phyloP scores from a whole-genome alignment of 2,888 invertebrate genomes.

The Megamerina dolium region DNA sequence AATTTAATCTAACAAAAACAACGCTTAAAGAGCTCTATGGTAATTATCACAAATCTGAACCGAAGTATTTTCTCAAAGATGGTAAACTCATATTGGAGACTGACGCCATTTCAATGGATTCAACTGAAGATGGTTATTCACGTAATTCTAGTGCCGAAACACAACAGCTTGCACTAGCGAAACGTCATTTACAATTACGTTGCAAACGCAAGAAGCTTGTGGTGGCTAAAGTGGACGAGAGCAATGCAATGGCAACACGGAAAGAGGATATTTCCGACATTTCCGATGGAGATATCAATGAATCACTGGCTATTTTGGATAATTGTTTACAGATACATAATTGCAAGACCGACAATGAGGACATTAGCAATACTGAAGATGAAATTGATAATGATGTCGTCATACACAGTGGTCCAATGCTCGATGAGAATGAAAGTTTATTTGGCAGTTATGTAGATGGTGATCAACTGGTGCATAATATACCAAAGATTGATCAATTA shows the following conservation, averaged over 20 bases:
- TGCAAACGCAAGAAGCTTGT: slow-evolving; percentile 8
- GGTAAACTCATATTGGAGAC: slow-evolving; percentile 18
- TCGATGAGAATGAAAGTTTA: slow-evolving; percentile 11
- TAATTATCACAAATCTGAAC: slow-evolving; percentile 27
- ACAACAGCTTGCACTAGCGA: not conserved
- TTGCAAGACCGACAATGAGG: slow-evolving; percentile 2
- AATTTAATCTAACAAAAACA: slow-evolving; percentile 40
- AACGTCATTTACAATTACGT: slow-evolving; percentile 3
- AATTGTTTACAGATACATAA: too few relatives aligned
- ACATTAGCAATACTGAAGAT: slow-evolving; percentile 4
- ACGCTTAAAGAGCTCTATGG: slow-evolving; percentile 43
- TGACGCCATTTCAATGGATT: slow-evolving; percentile 13
- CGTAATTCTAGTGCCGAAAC: slow-evolving; percentile 9
- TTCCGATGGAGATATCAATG: slow-evolving; percentile 1
- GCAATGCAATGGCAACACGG: not conserved
- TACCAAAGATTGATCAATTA: too few relatives aligned
- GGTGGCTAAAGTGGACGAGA: slow-evolving; percentile 13
- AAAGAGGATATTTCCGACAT: not conserved
- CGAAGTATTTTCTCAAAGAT: slow-evolving; percentile 19
- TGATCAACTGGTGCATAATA: not conserved
- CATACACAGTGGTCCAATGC: not conserved
- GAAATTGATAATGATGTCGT: slow-evolving; percentile 2
- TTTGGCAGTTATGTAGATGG: slow-evolving; percentile 20
- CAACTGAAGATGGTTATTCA: slow-evolving; percentile 15
- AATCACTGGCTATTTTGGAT: slow-evolving; percentile 24